Base-by-base conservation (phyloP, 2,888 invertebrate species). In the Hesperia comma region DNA sequence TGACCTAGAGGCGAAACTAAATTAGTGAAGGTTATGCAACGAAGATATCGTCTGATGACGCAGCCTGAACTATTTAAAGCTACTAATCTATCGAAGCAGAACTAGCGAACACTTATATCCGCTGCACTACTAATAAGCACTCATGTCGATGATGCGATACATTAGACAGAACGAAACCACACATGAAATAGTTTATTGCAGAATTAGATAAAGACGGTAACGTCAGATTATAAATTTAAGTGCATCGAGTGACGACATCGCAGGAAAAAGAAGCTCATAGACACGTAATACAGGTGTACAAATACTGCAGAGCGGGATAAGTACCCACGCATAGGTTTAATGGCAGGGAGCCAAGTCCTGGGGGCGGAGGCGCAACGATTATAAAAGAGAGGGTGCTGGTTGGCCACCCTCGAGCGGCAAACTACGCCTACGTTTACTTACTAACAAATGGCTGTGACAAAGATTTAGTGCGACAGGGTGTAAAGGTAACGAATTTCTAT, bases 271-370 rank as follows among this genome's bases (percentile, higher is more conserved):
- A 17, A 56, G n/a, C 8, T 12, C 17, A 32, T 19, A 40, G 0
- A 56, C n/a, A n/a, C n/a, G n/a, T 37, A 51, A 21, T 12, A 58
- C 40, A 58, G 56, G 53, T 64, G 51, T 58, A 32, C 14, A 58
- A 58, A 41, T 51, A 64, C 64, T 58, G 64, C 64, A 58, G 64
- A 57, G 37, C 19, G 51, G 21, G 26, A 49, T 14, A 49, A 41
- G 21, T 37, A 51, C 41, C 63, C 46, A 58, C 51, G 64, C 58
- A 26, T 49, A 53, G 40, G 4, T 26, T 58, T 49, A 40, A 57
- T 64, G 64, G 64, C 64, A 64, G 17, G 32, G 32, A 58, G 64
- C 64, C 64, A 64, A 58, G 53, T 64, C 64, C 64, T 58, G 58
- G 53, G 53, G 57, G 56, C 49, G 51, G 51, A n/a, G 51, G 58